phyloP scores from a whole-genome alignment of 1,140 invertebrate genomes.

The Rhagoletis zephyria region DNA sequence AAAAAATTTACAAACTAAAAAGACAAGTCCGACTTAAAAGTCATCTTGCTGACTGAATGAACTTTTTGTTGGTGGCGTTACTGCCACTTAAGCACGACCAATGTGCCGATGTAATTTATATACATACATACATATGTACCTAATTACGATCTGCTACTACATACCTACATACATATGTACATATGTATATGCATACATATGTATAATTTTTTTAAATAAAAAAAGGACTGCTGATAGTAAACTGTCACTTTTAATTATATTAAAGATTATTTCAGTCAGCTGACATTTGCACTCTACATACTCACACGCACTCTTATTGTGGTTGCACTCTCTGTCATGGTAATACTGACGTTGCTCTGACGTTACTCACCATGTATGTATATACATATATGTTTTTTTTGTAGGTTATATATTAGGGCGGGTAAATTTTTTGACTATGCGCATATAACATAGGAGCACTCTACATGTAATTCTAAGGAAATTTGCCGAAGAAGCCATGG shows the following conservation, averaged over 20 bases:
- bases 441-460: too few species aligned
- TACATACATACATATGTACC: neutral
- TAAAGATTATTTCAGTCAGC: constrained; percentile 72
- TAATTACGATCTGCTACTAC: neutral
- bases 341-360: neutral
- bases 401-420: too few species aligned
- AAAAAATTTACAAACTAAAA: too few species aligned
- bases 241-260: constrained; percentile 73
- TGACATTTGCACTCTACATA: constrained; percentile 72
- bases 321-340: constrained; percentile 4
- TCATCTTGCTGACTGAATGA: too few species aligned
- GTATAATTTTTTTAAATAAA: neutral
- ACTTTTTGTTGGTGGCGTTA: neutral
- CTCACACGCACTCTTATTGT: neutral
- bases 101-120: neutral
- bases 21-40: too few species aligned
- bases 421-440: too few species aligned
- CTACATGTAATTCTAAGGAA: too few species aligned
- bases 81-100: neutral
- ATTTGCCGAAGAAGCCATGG: too few species aligned
- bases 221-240: constrained; percentile 17
- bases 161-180: neutral
- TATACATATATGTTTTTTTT: neutral
- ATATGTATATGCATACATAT: neutral
- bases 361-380: too few species aligned